phyloP scores from a whole-genome alignment of 2,113 vertebrate species.

The Isichthys henryi region DNA sequence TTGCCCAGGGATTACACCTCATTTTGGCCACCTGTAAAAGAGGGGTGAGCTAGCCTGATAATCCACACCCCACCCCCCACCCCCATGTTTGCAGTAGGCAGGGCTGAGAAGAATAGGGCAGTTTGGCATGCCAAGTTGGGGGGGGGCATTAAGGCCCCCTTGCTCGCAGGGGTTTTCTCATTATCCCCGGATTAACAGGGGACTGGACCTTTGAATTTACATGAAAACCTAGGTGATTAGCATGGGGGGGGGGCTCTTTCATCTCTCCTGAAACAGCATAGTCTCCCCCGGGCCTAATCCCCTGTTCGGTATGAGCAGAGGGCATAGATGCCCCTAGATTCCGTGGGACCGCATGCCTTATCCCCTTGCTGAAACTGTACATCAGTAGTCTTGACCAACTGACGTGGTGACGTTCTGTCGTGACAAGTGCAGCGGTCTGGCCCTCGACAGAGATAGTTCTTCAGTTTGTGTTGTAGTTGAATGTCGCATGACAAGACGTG shows the following conservation, averaged over 20 bases:
- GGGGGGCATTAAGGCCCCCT: constrained; percentile 18
- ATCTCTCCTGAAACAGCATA: constrained; percentile 26
- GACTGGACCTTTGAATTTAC: constrained; percentile 50
- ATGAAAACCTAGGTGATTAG: constrained; percentile 41
- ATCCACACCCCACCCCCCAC: constrained; percentile 20
- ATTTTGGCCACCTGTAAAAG: constrained; percentile 35
- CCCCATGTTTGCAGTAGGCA: constrained; percentile 29
- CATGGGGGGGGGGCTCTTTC: constrained; percentile 31
- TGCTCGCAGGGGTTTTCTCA: constrained; percentile 41
- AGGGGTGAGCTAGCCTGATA: constrained; percentile 20
- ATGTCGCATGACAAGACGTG: not conserved
- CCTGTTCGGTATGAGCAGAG: not conserved
- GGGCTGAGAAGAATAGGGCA: constrained; percentile 3
- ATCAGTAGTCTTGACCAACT: not conserved
- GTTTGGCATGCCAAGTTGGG: constrained; percentile 32
- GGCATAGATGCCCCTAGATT: not conserved
- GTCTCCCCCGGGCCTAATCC: constrained; percentile 18
- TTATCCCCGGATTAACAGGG: constrained; percentile 52
- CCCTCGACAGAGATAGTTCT: not conserved
- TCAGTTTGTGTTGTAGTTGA: not conserved
- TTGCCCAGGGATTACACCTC: constrained; percentile 34
- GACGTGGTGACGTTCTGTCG: not conserved
- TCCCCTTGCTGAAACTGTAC: not conserved
- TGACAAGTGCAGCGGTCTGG: not conserved
- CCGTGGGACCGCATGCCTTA: not conserved